Conservation (phyloP, 1,140 invertebrate species). For the Parasteatoda tepidariorum region DNA sequence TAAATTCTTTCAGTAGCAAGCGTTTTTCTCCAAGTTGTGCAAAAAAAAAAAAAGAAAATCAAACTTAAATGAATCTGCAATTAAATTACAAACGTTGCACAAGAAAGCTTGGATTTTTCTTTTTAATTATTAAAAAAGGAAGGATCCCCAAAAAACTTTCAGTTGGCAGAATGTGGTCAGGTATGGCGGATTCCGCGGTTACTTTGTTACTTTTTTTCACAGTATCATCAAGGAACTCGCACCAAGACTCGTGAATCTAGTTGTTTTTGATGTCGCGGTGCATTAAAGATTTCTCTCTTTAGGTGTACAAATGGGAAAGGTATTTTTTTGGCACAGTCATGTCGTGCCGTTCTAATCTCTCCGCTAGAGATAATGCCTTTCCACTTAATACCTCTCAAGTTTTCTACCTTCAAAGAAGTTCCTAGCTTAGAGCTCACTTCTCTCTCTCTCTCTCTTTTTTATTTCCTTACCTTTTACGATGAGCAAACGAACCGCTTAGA, state of each 20-base stretch:
- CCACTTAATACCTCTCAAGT: conserved; percentile 45
- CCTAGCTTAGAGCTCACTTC: not conserved
- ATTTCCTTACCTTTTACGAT: not conserved
- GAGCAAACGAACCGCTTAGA: not conserved
- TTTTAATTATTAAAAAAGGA: too few relatives aligned
- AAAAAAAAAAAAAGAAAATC: too few relatives aligned
- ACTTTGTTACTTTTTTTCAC: not conserved
- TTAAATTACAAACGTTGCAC: too few relatives aligned
- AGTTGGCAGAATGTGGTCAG: not conserved
- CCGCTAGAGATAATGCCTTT: conserved; percentile 47
- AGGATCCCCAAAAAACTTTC: not conserved
- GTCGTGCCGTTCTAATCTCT: conserved; percentile 32
- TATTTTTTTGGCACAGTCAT: conserved; percentile 36
- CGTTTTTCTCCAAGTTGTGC: too few relatives aligned
- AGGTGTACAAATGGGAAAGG: conserved; percentile 39
- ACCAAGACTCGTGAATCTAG: not conserved
- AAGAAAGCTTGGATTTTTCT: too few relatives aligned
- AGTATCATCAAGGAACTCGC: conserved; percentile 23
- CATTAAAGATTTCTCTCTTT: conserved; percentile 45
- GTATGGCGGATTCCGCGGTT: conserved; percentile 5
- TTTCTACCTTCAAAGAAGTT: not conserved
- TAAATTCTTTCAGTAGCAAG: too few relatives aligned
- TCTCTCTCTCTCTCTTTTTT: too few relatives aligned
- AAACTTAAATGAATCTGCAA: too few relatives aligned
- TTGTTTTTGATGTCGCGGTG: conserved; percentile 49